Evolutionary conservation across 2,888 invertebrate genomes (phyloP).

Genomic region (Yponomeuta malinellus): DNA sequence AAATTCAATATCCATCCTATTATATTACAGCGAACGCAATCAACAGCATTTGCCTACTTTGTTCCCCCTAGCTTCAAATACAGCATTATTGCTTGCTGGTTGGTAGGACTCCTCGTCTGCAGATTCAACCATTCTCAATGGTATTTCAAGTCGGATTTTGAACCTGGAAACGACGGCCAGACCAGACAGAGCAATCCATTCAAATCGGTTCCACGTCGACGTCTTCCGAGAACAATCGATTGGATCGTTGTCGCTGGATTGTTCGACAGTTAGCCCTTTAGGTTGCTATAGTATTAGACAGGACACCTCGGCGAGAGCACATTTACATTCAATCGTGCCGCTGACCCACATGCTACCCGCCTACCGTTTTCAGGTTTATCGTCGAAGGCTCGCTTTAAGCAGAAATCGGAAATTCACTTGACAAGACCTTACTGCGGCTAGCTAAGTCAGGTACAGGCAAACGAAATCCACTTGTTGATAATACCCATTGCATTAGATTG

Average conservation of each 20-base stretch:
- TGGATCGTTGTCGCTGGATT: not conserved
- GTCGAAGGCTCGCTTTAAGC: not conserved
- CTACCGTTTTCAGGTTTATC: conserved; percentile 14
- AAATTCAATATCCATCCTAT: too few species aligned
- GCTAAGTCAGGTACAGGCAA: not conserved
- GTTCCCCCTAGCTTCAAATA: too few species aligned
- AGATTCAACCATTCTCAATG: not conserved
- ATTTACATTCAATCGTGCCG: conserved; percentile 63
- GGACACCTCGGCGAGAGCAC: conserved; percentile 32
- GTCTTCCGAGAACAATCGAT: conserved; percentile 1
- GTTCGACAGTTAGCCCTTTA: not conserved
- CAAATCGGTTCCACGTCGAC: not conserved
- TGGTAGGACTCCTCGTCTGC: not conserved
- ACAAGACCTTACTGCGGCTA: not conserved
- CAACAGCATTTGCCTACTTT: too few species aligned
- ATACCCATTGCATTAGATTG: too few species aligned
- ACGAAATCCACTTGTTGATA: too few species aligned
- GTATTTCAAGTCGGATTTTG: not conserved
- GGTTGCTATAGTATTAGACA: not conserved
- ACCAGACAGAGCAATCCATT: not conserved
- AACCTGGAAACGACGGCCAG: not conserved
- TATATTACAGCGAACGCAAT: too few species aligned
- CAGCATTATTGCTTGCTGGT: too few species aligned
- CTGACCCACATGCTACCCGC: conserved; percentile 48
- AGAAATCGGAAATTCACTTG: not conserved